Percentiles rank a stretch among this genome's conserved stretches.
Evolutionary conservation across 2,113 vertebrate genomes (phyloP).

Genomic region (Mionectes macconnelli): DNA sequence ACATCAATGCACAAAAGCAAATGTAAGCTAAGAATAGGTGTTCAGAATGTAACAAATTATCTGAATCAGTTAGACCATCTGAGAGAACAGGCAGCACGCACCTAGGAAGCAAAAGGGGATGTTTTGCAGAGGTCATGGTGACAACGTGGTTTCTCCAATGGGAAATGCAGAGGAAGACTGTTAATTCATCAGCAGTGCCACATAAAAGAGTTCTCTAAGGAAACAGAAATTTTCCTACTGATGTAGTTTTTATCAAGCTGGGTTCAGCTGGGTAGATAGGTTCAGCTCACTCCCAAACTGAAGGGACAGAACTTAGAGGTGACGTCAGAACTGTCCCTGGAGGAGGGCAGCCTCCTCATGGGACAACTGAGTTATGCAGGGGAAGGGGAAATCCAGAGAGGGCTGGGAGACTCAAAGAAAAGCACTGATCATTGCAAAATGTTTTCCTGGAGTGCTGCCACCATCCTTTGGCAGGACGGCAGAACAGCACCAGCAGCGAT

Average conservation of each 20-base stretch:
- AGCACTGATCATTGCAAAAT: not conserved
- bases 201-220: not conserved
- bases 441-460: constrained; percentile 16
- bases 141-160: not conserved
- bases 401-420: not conserved
- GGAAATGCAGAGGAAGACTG: not conserved
- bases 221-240: not conserved
- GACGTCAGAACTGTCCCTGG: not conserved
- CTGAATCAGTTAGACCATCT: not conserved
- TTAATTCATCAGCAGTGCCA: not conserved
- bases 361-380: not conserved
- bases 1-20: not conserved
- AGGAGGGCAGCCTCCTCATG: not conserved
- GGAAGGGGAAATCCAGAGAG: not conserved
- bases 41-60: not conserved
- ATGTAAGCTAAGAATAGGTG: not conserved
- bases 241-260: not conserved
- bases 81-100: not conserved
- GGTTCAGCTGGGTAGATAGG: not conserved
- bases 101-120: not conserved
- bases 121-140: not conserved
- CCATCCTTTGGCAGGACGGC: not conserved
- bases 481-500: not conserved
- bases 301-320: not conserved
- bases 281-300: not conserved